Conservation (phyloP, 2,113 vertebrate species). For the Donacobius atricapilla region DNA sequence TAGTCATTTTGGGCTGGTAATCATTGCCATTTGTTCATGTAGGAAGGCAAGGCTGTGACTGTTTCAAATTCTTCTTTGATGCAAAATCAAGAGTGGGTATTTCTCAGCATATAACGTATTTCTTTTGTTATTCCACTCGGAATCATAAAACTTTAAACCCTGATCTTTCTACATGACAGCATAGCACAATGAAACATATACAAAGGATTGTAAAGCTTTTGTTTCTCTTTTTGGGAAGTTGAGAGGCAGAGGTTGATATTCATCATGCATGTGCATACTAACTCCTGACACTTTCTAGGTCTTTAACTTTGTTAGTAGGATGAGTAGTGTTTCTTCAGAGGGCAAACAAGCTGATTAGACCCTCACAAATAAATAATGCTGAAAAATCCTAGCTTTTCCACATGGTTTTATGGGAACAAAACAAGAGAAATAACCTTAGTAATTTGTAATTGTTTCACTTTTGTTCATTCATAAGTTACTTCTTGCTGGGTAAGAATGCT, state of each 20-base stretch:
- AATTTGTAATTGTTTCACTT: background rate
- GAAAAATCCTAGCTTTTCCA: background rate
- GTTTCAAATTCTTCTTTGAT: background rate
- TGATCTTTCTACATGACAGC: background rate
- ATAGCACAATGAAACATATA: background rate
- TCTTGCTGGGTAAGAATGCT: background rate
- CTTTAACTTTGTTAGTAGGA: background rate
- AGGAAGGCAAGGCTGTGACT: background rate
- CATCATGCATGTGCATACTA: background rate
- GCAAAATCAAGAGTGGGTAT: background rate
- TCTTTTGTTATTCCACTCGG: background rate
- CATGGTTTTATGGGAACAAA: background rate
- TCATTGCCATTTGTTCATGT: background rate
- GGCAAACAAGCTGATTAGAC: background rate
- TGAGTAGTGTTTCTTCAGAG: background rate
- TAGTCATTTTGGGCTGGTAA: background rate
- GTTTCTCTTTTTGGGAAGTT: background rate
- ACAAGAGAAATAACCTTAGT: background rate
- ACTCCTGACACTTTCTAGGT: background rate
- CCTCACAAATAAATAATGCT: background rate
- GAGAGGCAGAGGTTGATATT: background rate
- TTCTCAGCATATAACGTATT: background rate
- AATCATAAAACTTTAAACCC: constrained; percentile 7
- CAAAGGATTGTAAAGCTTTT: background rate
- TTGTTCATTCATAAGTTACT: background rate